Conservation (phyloP, 2,113 vertebrate genomes). For the Gnathonemus echidnorhynchus region DNA sequence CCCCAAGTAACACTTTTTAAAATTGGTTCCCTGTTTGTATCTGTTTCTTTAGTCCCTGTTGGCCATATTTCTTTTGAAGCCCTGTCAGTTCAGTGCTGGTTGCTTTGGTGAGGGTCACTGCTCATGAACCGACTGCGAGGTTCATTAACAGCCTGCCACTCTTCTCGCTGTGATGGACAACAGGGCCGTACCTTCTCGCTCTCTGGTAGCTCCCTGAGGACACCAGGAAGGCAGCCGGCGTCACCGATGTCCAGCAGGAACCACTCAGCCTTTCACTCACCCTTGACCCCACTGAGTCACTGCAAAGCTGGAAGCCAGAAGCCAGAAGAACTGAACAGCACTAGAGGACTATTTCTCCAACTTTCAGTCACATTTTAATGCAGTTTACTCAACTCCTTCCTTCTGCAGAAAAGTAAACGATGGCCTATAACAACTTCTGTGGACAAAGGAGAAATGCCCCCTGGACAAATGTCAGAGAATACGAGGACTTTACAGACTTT, state of each 20-base stretch:
- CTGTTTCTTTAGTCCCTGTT: not conserved
- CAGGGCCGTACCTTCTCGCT: not conserved
- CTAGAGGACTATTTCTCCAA: not conserved
- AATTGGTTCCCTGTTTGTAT: not conserved
- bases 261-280: not conserved
- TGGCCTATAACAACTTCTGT: conserved; percentile 8
- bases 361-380: not conserved
- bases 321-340: not conserved
- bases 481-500: not conserved
- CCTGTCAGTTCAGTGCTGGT: not conserved
- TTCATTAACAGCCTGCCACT: not conserved
- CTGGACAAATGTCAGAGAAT: not conserved
- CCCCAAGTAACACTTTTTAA: not conserved
- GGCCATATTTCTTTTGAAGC: not conserved
- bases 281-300: not conserved
- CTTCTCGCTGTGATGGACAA: conserved; percentile 7
- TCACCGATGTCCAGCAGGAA: conserved; percentile 2
- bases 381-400: conserved; percentile 11
- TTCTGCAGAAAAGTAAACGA: conserved; percentile 20
- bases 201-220: not conserved
- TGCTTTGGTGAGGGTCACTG: not conserved
- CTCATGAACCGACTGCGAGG: not conserved
- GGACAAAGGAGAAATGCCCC: not conserved
- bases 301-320: not conserved
- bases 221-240: not conserved